These are phyloP conservation scores for Rhinolophus ferrumequinum DNA, from an alignment of 2,113 vertebrate genomes.

Conservation along the genomic window DNA sequence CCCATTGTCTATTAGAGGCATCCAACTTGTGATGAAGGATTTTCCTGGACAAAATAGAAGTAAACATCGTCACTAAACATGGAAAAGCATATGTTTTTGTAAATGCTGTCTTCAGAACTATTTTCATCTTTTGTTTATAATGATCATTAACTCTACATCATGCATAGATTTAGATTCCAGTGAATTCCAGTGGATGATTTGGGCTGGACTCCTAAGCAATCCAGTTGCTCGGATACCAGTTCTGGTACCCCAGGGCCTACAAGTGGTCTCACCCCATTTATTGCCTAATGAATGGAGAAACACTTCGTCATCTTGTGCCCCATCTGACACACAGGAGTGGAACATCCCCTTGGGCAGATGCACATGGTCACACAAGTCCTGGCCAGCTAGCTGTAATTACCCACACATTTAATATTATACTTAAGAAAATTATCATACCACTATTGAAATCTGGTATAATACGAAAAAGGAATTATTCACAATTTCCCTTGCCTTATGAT, in stretches of 20 bases:
- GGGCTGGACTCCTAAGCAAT: neutral
- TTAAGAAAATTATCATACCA: neutral
- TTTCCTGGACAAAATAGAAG: neutral
- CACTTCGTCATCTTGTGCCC: neutral
- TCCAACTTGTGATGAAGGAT: neutral
- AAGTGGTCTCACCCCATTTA: neutral
- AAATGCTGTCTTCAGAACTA: neutral
- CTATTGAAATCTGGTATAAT: neutral
- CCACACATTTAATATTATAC: neutral
- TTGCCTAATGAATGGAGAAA: neutral
- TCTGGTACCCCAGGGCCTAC: neutral
- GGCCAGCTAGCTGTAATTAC: neutral
- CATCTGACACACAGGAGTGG: neutral
- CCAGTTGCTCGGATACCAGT: neutral
- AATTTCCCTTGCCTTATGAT: neutral
- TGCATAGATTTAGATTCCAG: neutral
- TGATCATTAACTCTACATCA: neutral
- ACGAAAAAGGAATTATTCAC: neutral
- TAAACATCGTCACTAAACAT: neutral
- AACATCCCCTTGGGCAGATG: neutral
- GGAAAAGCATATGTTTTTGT: neutral
- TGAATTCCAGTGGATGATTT: neutral
- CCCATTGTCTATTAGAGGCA: neutral
- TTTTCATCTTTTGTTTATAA: neutral
- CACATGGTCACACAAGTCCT: neutral